Conservation (phyloP, 2,113 vertebrate species). For the Caranx ignobilis region DNA sequence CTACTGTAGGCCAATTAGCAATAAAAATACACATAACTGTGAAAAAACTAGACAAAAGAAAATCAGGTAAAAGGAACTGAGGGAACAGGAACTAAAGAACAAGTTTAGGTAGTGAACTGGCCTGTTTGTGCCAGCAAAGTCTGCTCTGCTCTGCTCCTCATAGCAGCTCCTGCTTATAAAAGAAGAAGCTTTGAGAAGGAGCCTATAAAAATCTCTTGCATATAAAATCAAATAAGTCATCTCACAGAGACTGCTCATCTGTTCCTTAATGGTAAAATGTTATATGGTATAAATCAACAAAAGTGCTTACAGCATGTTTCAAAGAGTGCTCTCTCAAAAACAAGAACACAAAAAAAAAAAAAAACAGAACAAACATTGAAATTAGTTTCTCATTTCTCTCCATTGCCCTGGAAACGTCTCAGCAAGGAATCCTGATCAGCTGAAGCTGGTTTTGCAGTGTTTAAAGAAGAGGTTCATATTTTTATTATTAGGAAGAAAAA, state of each 20-base stretch:
- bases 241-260: conserved; percentile 15
- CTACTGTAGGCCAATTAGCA: too few species aligned
- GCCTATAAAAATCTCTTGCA: conserved; percentile 18
- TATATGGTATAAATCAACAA: conserved; percentile 8
- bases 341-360: too few species aligned
- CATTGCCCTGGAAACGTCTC: conserved; percentile 8
- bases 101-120: neutral
- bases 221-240: conserved; percentile 11
- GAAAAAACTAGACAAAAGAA: neutral
- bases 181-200: conserved; percentile 18
- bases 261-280: conserved; percentile 14
- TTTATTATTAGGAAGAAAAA: neutral
- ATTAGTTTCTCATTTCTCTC: neutral
- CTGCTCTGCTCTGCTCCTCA: conserved; percentile 18
- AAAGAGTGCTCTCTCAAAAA: neutral
- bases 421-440: conserved; percentile 1
- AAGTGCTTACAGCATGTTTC: conserved; percentile 1
- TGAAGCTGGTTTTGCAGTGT: conserved; percentile 1
- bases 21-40: neutral
- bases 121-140: conserved; percentile 31
- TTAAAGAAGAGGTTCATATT: neutral
- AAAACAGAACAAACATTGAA: neutral
- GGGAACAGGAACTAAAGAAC: neutral
- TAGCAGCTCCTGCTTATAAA: conserved; percentile 7
- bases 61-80: neutral